Base-by-base conservation (phyloP, 1,140 invertebrate species). In the Bacillus rossius region DNA sequence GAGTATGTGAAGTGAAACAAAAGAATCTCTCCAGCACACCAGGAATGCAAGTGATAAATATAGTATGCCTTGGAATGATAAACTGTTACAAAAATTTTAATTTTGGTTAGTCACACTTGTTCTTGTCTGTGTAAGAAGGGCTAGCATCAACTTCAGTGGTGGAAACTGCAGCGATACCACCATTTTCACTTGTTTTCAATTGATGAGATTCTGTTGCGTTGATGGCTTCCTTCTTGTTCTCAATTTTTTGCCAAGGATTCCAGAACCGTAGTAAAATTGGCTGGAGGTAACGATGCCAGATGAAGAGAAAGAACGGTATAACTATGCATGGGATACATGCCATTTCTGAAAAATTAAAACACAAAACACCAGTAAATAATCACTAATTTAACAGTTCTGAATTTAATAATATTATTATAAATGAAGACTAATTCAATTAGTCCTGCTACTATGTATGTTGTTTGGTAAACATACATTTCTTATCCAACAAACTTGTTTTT, bases 321-420 rank as follows among this genome's bases (percentile, higher is more conserved):
- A 90, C 81, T 63, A 90, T 86, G 67, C 87, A 90, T 2, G 87
- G 86, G 49, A 90, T 78, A 67, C 87, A 90, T 65, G 88, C 87
- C 87, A 89, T 89, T 42, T 26, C 55, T 57, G 23, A 49, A 54
- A 54, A n/a, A n/a, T n/a, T n/a, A n/a, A n/a, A n/a, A n/a, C n/a
- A n/a, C n/a, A n/a, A n/a, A n/a, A n/a, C n/a, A n/a, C n/a, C n/a
- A n/a, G n/a, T n/a, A n/a, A n/a, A n/a, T n/a, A n/a, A n/a, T n/a
- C n/a, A n/a, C n/a, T n/a, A n/a, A n/a, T n/a, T n/a, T n/a, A n/a
- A n/a, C n/a, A n/a, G n/a, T n/a, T n/a, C n/a, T n/a, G n/a, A n/a
- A n/a, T n/a, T n/a, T n/a, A n/a, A n/a, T n/a, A n/a, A n/a, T n/a
- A n/a, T n/a, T n/a, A n/a, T n/a, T n/a, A n/a, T n/a, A n/a, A n/a